Evolutionary conservation across 2,797 vertebrate species (phyloP), one percentile per base, ranked within the genome.

Genomic region (Morus bassanus): DNA sequence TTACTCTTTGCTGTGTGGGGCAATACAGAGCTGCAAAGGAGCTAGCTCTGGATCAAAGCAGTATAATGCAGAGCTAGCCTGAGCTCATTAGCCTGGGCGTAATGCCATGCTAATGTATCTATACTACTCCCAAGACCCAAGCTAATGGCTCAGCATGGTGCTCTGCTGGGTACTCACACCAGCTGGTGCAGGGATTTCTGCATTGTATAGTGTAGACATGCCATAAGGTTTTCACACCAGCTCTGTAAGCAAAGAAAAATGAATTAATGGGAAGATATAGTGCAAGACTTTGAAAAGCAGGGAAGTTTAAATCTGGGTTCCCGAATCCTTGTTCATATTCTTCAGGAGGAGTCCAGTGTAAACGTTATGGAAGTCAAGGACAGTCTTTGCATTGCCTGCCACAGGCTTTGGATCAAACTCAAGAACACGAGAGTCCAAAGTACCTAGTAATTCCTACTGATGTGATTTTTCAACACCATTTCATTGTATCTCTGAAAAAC

Each of bases 41-140:
- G 63, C 63, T 76, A 46, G 60, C 64, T 93, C 57, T 90, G 80
- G 88, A 89, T 91, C 80, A 84, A 75, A 91, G 90, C 86, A 48
- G 88, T 46, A 53, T 81, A 78, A 65, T 74, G 91, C 95, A 90
- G 90, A 91, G 73, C 85, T 90, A 75, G 91, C 53, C 80, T 75
- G 86, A 94, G 72, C 95, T 94, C 92, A 87, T 96, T 87, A 92
- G 86, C 43, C 84, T 93, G 95, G 95, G 92, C 87, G 0, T 73
- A 67, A 60, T 84, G 92, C 95, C 95, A 94, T 94, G 60, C 87
- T 97, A 91, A 93, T 95, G 50, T 92, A 95, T 87, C 93, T 77
- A n/a, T 88, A 91, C 85, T 80, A 11, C 95, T 97, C 95, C 92
- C 96, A 91, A 77, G 92, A 83, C 91, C 81, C 60, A 15, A 75